A percentile compares a stretch with the other conserved stretches of the same genome.
These are phyloP conservation scores for Sandelia bainsii DNA, from an alignment of 2,797 vertebrate genomes.

Conservation along the genomic window DNA sequence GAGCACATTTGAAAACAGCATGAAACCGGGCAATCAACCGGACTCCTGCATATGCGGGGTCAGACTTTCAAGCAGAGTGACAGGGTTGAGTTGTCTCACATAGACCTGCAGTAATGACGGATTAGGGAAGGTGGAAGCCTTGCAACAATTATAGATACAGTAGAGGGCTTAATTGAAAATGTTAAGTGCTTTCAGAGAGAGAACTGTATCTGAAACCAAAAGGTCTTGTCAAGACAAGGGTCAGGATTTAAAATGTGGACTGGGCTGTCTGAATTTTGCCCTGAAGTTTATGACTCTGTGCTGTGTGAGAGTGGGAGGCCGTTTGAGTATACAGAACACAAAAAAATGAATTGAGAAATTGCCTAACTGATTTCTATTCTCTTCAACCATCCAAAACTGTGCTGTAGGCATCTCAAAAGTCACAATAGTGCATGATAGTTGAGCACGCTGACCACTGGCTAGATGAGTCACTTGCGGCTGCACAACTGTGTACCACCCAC, in stretches of 20 bases:
- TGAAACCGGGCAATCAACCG: slow-evolving; percentile 61
- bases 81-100: slow-evolving; percentile 38
- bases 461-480: slow-evolving; percentile 61
- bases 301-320: slow-evolving; percentile 13
- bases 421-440: slow-evolving; percentile 40
- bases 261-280: neutral
- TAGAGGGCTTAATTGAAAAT: slow-evolving; percentile 10
- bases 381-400: slow-evolving; percentile 41
- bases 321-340: slow-evolving; percentile 58
- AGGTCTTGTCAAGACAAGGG: slow-evolving; percentile 11
- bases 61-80: slow-evolving; percentile 45
- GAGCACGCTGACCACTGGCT: slow-evolving; percentile 40
- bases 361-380: slow-evolving; percentile 46
- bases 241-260: slow-evolving; percentile 26
- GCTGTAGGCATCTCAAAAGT: slow-evolving; percentile 47
- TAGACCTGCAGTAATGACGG: slow-evolving; percentile 49
- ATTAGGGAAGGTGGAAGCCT: slow-evolving; percentile 50
- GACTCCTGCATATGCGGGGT: slow-evolving; percentile 38
- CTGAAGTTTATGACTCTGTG: slow-evolving; percentile 2
- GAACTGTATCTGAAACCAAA: neutral
- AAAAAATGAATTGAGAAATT: slow-evolving; percentile 66
- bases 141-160: slow-evolving; percentile 19
- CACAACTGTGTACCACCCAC: slow-evolving; percentile 43
- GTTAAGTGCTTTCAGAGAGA: slow-evolving; percentile 3
- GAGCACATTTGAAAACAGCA: slow-evolving; percentile 69